Base-by-base conservation (phyloP, 2,113 vertebrate genomes). In the Thunnus thynnus region DNA sequence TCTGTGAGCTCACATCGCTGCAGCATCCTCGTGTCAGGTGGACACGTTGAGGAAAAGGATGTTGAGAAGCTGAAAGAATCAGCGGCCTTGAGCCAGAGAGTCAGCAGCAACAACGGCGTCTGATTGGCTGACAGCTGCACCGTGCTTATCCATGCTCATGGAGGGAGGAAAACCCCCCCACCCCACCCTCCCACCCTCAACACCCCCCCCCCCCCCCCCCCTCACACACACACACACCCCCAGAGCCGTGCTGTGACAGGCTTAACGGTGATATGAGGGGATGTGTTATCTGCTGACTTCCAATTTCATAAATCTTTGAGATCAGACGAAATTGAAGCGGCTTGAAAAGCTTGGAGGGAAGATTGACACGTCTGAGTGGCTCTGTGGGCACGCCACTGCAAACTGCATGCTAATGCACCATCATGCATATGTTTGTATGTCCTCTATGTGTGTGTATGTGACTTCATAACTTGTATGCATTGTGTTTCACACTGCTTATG, bases 301-400 rank as follows among this genome's bases (percentile, higher is more conserved):
- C 92, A 90, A 90, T 92, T 92, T 93, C 91, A 94, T 93, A 92
- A 85, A 93, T 93, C 91, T 94, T 90, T 92, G 83, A 92, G 90
- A 94, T 93, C 91, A 90, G 91, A 89, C 44, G 81, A 92, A 94
- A 94, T 86, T 92, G 90, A 93, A 91, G 92, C 83, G 48, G 91
- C 85, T 89, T 92, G 84, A 93, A 87, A 85, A 82, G 88, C 89
- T 92, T 72, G 83, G 72, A 75, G 90, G 82, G 84, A 83, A 86
- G 91, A 91, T 82, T 88, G 93, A 89, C 89, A 78, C 79, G 80
- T 90, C 83, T 89, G 89, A 93, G 92, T 90, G 86, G 80, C 78
- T 92, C 85, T 20, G 82, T 65, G 71, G 91, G 86, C 74, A 74
- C 72, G 10, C 6, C 8, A 76, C 74, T 72, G 84, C 78, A 68